Evolutionary conservation across 2,888 invertebrate species (phyloP).

Genomic region (Axea sp.): DNA sequence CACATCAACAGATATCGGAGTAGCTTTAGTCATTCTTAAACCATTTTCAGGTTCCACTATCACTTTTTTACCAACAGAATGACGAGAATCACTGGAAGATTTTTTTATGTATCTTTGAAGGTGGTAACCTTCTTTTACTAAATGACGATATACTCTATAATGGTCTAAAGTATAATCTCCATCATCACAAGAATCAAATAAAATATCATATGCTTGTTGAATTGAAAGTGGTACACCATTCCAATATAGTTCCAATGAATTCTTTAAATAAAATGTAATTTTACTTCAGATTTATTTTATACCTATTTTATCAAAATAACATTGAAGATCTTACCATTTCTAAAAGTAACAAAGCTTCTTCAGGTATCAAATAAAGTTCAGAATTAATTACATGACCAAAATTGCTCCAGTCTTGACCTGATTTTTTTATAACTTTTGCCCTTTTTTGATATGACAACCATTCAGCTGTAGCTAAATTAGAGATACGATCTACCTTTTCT

Average conservation of each 20-base stretch:
- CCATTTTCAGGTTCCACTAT: slow-evolving; percentile 74
- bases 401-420: slow-evolving; percentile 82
- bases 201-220: slow-evolving; percentile 84
- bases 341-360: slow-evolving; percentile 84
- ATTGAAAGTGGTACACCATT: slow-evolving; percentile 83
- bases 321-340: slow-evolving; percentile 83
- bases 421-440: slow-evolving; percentile 81
- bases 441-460: slow-evolving; percentile 81
- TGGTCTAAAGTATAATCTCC: slow-evolving; percentile 78
- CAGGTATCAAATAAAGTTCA: slow-evolving; percentile 82
- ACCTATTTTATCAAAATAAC: no score
- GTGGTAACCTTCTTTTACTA: slow-evolving; percentile 82
- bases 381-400: slow-evolving; percentile 81
- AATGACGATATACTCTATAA: slow-evolving; percentile 83
- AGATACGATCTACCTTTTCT: slow-evolving; percentile 82
- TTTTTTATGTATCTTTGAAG: slow-evolving; percentile 79
- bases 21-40: slow-evolving; percentile 67
- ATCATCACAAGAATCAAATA: slow-evolving; percentile 75
- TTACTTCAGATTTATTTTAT: no score
- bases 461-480: slow-evolving; percentile 81
- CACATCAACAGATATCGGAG: slow-evolving; percentile 17
- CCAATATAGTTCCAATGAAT: slow-evolving; percentile 82
- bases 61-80: slow-evolving; percentile 70
- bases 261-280: slow-evolving; percentile 80
- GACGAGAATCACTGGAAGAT: slow-evolving; percentile 59